Evolutionary conservation across 2,797 vertebrate genomes (phyloP).

Genomic region (Naso thynnoides): DNA sequence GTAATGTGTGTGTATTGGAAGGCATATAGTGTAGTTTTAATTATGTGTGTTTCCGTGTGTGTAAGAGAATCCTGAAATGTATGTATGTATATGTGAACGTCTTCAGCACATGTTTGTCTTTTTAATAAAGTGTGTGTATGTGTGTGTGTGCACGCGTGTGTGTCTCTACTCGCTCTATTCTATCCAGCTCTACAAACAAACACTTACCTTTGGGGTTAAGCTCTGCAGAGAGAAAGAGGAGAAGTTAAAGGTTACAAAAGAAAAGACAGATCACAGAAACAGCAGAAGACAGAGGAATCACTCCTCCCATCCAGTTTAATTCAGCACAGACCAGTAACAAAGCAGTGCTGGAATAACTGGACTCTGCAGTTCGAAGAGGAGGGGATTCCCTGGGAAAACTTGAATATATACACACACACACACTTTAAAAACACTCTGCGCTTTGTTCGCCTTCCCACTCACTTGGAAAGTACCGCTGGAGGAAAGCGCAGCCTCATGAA

Average conservation of each 20-base stretch:
- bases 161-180: constrained; percentile 54
- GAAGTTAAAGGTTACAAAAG: constrained; percentile 37
- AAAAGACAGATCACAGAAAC: constrained; percentile 18
- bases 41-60: constrained; percentile 31
- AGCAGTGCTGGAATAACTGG: constrained; percentile 13
- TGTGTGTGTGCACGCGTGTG: constrained; percentile 6
- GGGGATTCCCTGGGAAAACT: constrained; percentile 48
- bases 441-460: constrained; percentile 44
- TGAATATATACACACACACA: constrained; percentile 20
- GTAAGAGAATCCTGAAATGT: background rate
- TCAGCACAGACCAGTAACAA: background rate
- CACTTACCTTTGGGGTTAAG: constrained; percentile 86
- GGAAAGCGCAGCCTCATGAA: background rate
- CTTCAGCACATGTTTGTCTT: background rate
- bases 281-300: constrained; percentile 17
- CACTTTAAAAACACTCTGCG: background rate
- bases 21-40: constrained; percentile 29
- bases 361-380: constrained; percentile 1
- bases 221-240: constrained; percentile 73
- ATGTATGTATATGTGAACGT: constrained; percentile 5
- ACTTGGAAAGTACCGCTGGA: constrained; percentile 35
- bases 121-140: background rate
- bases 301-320: constrained; percentile 2
- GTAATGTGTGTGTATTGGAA: constrained; percentile 47
- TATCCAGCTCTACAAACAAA: constrained; percentile 36